Percentiles rank a stretch among this genome's conserved stretches.
phyloP scores from a whole-genome alignment of 2,888 invertebrate species.

The Trisateles emortualis region DNA sequence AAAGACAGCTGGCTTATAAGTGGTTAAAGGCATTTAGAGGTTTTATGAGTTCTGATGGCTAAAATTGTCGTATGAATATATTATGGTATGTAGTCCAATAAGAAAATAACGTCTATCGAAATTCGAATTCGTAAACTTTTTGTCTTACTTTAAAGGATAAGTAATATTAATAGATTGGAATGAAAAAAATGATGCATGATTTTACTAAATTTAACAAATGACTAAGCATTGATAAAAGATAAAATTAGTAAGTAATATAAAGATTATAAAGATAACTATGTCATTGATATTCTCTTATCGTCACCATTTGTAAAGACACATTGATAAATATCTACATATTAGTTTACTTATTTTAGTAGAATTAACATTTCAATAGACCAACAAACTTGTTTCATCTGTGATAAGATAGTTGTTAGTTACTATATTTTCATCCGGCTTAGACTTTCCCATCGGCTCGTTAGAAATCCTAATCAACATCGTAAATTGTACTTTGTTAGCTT shows the following conservation, averaged over 20 bases:
- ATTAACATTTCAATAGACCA: constrained; percentile 22
- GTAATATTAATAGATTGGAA: background rate
- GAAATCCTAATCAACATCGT: constrained; percentile 50
- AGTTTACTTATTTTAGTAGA: constrained; percentile 4
- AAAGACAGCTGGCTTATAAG: constrained; percentile 51
- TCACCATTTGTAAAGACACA: constrained; percentile 2
- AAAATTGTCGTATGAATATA: constrained; percentile 18
- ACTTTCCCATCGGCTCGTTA: constrained; percentile 36
- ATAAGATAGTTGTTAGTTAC: constrained; percentile 28
- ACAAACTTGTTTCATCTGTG: constrained; percentile 22
- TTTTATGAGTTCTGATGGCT: constrained; percentile 19
- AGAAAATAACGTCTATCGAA: constrained; percentile 13
- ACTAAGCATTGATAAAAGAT: background rate
- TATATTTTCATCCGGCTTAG: constrained; percentile 32
- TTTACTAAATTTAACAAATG: background rate
- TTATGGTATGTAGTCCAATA: constrained; percentile 21
- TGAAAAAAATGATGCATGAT: background rate
- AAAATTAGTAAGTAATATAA: background rate
- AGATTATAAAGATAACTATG: background rate
- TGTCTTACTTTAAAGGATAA: background rate
- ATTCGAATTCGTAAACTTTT: constrained; percentile 8
- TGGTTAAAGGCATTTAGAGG: constrained; percentile 41
- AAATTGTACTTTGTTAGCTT: constrained; percentile 47
- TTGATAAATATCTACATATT: constrained; percentile 18
- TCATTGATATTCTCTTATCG: background rate